A percentile compares a stretch with the other conserved stretches of the same genome.
Evolutionary conservation across 2,113 vertebrate species (phyloP).

Genomic region (Zosterops borbonicus): DNA sequence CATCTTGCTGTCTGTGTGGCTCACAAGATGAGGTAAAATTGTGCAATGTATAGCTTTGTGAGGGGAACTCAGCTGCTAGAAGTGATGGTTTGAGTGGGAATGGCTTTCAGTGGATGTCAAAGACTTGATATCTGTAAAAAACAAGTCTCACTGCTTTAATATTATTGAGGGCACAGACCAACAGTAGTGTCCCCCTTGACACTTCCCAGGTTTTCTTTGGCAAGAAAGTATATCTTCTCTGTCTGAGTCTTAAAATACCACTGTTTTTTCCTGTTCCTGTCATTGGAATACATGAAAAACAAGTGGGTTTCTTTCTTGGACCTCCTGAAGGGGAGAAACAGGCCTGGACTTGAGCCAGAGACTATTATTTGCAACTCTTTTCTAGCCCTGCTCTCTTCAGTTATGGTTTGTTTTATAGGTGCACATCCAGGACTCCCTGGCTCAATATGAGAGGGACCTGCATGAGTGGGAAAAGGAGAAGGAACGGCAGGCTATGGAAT

Average conservation of each 20-base stretch:
- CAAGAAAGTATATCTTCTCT: background rate
- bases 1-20: background rate
- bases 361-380: background rate
- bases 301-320: background rate
- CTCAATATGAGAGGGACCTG: constrained; percentile 71
- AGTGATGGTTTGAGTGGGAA: background rate
- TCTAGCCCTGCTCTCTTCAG: background rate
- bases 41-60: background rate
- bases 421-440: constrained; percentile 65
- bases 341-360: background rate
- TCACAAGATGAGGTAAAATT: background rate
- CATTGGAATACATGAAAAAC: background rate
- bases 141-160: background rate
- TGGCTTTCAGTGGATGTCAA: background rate
- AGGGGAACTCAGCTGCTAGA: background rate
- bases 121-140: background rate
- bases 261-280: background rate
- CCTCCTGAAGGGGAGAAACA: background rate
- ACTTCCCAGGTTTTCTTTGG: background rate
- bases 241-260: background rate
- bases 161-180: background rate
- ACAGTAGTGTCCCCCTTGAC: background rate
- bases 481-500: constrained; percentile 75
- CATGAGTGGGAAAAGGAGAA: constrained; percentile 77
- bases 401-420: constrained; percentile 67